Evolutionary conservation across 2,888 invertebrate genomes (phyloP), one percentile per base, ranked within the genome.

Genomic region (Polydrusus tereticollis): DNA sequence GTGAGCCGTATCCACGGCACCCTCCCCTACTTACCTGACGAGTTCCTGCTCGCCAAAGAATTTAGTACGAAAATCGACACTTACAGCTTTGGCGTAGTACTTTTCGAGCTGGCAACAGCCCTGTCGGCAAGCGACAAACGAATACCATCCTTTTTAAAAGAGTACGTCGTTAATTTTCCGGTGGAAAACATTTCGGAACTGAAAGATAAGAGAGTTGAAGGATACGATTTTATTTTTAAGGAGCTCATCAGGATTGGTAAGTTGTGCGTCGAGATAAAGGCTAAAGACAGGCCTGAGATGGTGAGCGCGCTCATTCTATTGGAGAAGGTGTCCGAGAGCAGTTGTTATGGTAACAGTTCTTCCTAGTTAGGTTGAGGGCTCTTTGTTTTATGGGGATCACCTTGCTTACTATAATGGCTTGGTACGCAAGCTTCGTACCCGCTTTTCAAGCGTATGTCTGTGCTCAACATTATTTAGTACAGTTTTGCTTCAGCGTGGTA

Each of bases 61-160:
- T 89, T 98, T 0, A 96, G 97, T 0, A 93, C 95, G 0, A 97
- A 97, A 80, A 93, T 98, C 1, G 98, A 99, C 83, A 95, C 96
- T 0, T 98, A 92, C 85, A 96, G 97, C 83, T 99, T 93, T 86
- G 98, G 98, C 2, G 93, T 98, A 62, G 94, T 97, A 0, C 82
- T 96, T 58, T 89, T 94, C 68, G 97, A 97, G 86, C 85, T 95
- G 74, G 93, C 94, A 2, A 95, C 95, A 0, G 86, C 90, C 12
- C 91, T 92, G 0, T 88, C 90, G 14, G 55, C 38, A 72, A 92
- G 92, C 77, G 87, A 89, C n/a, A 82, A 84, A 0, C 84, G 90
- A 12, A 77, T 86, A 67, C 83, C 88, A 1, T 86, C 86, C 52
- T 86, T 89, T 62, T 84, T 93, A 74, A 90, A 89, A 79, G 90